These are phyloP conservation scores for Apis cerana DNA, from an alignment of 1,140 invertebrate species.

Conservation along the genomic window DNA sequence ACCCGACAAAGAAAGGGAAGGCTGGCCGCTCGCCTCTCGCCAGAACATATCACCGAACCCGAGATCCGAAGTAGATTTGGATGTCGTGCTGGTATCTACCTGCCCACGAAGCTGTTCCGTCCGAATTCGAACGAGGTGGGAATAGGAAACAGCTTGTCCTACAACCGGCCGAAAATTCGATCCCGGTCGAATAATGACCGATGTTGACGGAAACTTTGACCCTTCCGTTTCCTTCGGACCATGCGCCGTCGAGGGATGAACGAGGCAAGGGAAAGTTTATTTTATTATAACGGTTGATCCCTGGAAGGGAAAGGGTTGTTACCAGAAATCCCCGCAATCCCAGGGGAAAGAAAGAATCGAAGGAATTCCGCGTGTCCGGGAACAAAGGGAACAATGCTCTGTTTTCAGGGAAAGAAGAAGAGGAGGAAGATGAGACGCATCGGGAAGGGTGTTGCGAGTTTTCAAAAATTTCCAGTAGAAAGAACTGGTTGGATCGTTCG, in stretches of 20 bases:
- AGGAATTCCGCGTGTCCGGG: background rate
- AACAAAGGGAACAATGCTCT: constrained; percentile 3
- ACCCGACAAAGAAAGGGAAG: constrained; percentile 9
- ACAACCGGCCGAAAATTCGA: no score
- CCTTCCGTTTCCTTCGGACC: background rate
- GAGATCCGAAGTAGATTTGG: constrained; percentile 32
- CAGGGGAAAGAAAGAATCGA: background rate
- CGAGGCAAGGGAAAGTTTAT: background rate
- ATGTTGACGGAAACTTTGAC: background rate
- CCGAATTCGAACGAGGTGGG: background rate
- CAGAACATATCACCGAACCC: constrained; percentile 17
- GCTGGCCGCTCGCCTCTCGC: background rate
- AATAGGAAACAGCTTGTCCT: background rate
- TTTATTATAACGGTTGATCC: background rate
- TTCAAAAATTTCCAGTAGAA: background rate
- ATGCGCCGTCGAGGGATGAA: no score
- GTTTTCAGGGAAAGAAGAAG: background rate
- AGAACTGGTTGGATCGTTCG: constrained; percentile 11
- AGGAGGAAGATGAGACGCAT: no score
- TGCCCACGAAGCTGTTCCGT: background rate
- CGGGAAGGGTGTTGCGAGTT: background rate
- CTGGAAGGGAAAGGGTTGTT: background rate
- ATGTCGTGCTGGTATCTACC: constrained; percentile 2
- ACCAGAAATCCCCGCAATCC: background rate
- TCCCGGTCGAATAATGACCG: no score